These are phyloP conservation scores for Enteromius trimaculatus DNA, from an alignment of 2,797 vertebrate genomes.

Conservation along the genomic window DNA sequence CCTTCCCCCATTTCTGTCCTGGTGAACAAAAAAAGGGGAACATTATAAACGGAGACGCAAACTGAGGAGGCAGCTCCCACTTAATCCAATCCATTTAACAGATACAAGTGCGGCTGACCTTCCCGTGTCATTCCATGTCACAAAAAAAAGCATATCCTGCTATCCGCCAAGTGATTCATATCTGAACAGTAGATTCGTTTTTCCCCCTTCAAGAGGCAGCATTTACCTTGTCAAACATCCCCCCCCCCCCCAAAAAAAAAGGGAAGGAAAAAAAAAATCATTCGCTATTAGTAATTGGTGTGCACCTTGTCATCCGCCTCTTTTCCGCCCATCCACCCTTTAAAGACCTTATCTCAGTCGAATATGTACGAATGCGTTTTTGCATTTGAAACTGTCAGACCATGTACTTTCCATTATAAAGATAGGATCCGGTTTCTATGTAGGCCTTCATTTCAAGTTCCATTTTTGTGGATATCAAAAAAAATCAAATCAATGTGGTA, in stretches of 20 bases:
- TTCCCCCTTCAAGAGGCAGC: slow-evolving; percentile 69
- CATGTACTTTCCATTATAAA: slow-evolving; percentile 94
- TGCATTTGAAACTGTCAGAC: slow-evolving; percentile 88
- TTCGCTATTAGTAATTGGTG: slow-evolving; percentile 81
- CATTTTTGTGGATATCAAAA: slow-evolving; percentile 91
- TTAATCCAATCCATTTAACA: slow-evolving; percentile 82
- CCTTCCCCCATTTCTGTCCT: slow-evolving; percentile 68
- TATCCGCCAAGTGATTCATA: slow-evolving; percentile 71
- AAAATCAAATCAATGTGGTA: slow-evolving; percentile 88
- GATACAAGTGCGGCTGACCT: slow-evolving; percentile 80
- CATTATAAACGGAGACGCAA: slow-evolving; percentile 76
- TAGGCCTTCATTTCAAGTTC: slow-evolving; percentile 92
- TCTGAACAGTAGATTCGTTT: slow-evolving; percentile 73
- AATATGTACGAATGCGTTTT: slow-evolving; percentile 82
- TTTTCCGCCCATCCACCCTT: slow-evolving; percentile 64
- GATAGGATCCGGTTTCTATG: slow-evolving; percentile 90
- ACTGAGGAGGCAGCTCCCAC: slow-evolving; percentile 74
- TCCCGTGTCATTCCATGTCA: slow-evolving; percentile 78
- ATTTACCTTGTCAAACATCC: slow-evolving; percentile 77
- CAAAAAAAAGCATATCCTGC: slow-evolving; percentile 73
- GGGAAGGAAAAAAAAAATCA: slow-evolving; percentile 67
- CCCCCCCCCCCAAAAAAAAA: slow-evolving; percentile 57
- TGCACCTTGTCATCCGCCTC: slow-evolving; percentile 76
- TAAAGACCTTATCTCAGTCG: slow-evolving; percentile 80
- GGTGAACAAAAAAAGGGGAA: slow-evolving; percentile 72